Percentiles rank a stretch among this genome's conserved stretches.
Evolutionary conservation across 2,888 invertebrate species (phyloP).

Genomic region (Tolmerus cingulatus): DNA sequence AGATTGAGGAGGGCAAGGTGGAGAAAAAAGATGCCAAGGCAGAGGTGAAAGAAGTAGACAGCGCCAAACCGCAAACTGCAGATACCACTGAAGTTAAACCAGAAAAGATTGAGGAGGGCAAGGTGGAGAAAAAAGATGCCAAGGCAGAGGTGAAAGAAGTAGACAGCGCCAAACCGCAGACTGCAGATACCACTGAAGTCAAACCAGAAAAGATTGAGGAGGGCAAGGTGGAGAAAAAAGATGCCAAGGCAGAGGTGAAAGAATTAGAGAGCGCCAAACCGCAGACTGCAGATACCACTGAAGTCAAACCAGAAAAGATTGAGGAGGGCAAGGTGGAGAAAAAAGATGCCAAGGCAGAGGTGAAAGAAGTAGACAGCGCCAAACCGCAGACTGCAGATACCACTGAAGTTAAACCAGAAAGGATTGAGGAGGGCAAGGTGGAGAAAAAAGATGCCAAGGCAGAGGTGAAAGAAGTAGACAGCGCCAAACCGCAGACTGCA

Average conservation of each 20-base stretch:
- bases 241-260: neutral
- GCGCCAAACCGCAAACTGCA: too few relatives aligned
- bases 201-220: neutral
- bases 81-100: neutral
- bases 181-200: neutral
- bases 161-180: neutral
- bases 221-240: neutral
- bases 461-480: neutral
- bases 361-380: neutral
- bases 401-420: neutral
- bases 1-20: neutral
- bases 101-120: neutral
- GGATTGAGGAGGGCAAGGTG: slow-evolving; percentile 54
- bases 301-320: neutral
- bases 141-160: slow-evolving; percentile 38
- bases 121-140: neutral
- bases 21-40: neutral
- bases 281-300: neutral
- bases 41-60: neutral
- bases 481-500: neutral
- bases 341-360: neutral
- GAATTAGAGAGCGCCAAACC: neutral
- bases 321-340: neutral
- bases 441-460: neutral
- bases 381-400: neutral